Conservation (phyloP, 35 echinoderm and acorn worm genomes). For the Amphiura filiformis region DNA sequence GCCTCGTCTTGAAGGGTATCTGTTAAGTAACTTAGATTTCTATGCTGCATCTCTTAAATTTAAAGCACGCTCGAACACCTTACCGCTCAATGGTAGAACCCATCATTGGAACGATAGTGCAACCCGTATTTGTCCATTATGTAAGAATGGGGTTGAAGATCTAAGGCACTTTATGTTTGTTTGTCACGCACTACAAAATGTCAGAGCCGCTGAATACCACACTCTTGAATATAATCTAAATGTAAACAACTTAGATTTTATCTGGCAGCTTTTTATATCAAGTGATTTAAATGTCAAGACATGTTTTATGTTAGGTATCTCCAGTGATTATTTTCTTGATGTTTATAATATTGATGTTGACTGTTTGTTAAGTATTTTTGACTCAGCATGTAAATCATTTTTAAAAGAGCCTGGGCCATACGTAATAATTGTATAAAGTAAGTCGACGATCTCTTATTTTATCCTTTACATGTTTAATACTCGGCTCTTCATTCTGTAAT, state of each 20-base stretch:
- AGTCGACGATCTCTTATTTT: too few species aligned
- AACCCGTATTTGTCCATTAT: not conserved
- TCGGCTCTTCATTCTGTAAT: too few species aligned
- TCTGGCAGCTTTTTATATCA: not conserved
- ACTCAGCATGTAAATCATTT: not conserved
- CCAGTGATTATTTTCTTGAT: not conserved
- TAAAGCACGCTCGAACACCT: not conserved
- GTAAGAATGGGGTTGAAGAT: not conserved
- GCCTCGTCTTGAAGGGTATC: not conserved
- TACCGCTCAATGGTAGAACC: not conserved
- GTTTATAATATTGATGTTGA: not conserved
- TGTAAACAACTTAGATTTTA: not conserved
- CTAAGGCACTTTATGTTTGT: not conserved
- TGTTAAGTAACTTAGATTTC: not conserved
- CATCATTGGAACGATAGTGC: not conserved
- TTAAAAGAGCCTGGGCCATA: not conserved
- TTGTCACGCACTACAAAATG: not conserved
- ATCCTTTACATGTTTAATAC: too few species aligned
- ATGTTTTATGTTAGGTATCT: not conserved
- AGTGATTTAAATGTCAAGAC: not conserved
- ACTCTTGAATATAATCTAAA: not conserved
- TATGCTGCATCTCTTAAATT: not conserved
- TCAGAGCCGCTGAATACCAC: not conserved
- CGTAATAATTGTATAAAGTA: not conserved
- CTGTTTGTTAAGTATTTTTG: not conserved